Evolutionary conservation across 2,113 vertebrate species (phyloP).

Genomic region (Marmota flaviventris): DNA sequence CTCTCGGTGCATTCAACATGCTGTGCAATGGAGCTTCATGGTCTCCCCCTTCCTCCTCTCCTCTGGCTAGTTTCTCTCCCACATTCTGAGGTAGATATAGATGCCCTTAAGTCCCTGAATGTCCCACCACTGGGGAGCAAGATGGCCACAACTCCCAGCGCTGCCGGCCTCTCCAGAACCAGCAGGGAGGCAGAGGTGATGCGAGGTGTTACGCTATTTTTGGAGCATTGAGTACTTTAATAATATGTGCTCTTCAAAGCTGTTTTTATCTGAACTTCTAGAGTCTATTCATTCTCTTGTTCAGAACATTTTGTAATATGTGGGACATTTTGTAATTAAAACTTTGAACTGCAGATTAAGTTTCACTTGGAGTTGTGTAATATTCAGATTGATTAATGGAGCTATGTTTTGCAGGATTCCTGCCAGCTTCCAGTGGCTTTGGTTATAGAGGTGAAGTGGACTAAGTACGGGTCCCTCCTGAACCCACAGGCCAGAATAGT

Average conservation of each 20-base stretch:
- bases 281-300: slow-evolving; percentile 41
- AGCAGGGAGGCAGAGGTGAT: not conserved
- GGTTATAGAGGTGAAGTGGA: slow-evolving; percentile 94
- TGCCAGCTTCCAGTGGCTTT: slow-evolving; percentile 94
- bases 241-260: not conserved
- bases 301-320: slow-evolving; percentile 65
- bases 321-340: slow-evolving; percentile 63
- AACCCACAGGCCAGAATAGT: slow-evolving; percentile 96
- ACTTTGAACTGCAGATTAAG: slow-evolving; percentile 58
- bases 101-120: not conserved
- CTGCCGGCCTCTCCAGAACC: not conserved
- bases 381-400: not conserved
- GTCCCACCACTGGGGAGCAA: not conserved
- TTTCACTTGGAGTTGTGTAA: slow-evolving; percentile 15
- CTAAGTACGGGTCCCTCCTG: slow-evolving; percentile 93
- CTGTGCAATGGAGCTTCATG: no score
- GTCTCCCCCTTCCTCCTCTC: not conserved
- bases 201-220: slow-evolving; percentile 28
- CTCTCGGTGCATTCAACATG: not conserved
- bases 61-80: not conserved
- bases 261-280: slow-evolving; percentile 38
- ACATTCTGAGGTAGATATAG: not conserved
- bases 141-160: not conserved
- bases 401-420: slow-evolving; percentile 78
- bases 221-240: slow-evolving; percentile 19